Percentiles rank a stretch among this genome's conserved stretches.
Evolutionary conservation across 1,140 invertebrate genomes (phyloP).

Genomic region (Trypoxylus dichotomus): DNA sequence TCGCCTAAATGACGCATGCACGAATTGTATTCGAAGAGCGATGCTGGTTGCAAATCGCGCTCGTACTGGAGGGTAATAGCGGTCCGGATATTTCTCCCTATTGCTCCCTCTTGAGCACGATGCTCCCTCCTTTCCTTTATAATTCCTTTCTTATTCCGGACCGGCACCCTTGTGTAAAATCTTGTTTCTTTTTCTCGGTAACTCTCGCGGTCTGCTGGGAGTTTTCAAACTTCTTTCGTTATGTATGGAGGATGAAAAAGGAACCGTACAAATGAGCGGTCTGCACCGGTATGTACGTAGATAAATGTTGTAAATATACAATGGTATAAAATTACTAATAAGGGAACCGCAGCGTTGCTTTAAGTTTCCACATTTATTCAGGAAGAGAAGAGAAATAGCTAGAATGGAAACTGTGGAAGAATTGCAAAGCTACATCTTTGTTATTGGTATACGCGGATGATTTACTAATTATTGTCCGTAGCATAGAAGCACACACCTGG

Average conservation of each 20-base stretch:
- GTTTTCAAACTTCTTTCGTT: neutral
- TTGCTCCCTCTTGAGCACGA: neutral
- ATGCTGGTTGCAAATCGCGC: neutral
- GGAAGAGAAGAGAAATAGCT: too few species aligned
- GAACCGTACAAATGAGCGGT: neutral
- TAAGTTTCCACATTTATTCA: too few species aligned
- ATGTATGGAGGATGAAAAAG: neutral
- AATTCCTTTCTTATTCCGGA: neutral
- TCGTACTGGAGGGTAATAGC: neutral
- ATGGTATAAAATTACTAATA: too few species aligned
- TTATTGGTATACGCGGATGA: too few species aligned
- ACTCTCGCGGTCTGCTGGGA: neutral
- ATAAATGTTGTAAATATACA: too few species aligned
- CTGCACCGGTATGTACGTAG: too few species aligned
- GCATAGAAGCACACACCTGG: too few species aligned
- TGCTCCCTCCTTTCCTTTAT: neutral
- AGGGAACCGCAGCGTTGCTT: too few species aligned
- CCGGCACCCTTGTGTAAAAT: slow-evolving; percentile 4
- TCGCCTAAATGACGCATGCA: neutral
- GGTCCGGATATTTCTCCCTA: neutral
- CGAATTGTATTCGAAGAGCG: neutral
- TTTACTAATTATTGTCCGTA: too few species aligned
- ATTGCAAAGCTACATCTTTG: too few species aligned
- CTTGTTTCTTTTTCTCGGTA: slow-evolving; percentile 1
- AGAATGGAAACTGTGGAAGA: too few species aligned